These are phyloP conservation scores for Acrossocheilus fasciatus DNA, from an alignment of 2,797 vertebrate species.

Conservation along the genomic window DNA sequence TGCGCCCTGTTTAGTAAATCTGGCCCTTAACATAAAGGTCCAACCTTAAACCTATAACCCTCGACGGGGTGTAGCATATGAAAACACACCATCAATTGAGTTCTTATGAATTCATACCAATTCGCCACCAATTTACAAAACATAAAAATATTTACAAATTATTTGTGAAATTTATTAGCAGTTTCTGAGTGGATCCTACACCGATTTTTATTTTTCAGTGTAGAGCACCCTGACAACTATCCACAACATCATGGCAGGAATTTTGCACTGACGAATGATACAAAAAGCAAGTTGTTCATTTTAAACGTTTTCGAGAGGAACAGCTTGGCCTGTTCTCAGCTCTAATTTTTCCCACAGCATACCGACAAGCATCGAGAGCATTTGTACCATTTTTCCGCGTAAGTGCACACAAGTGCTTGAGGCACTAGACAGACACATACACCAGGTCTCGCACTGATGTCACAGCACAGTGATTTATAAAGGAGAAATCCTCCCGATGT, in stretches of 20 bases:
- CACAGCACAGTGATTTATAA: constrained; percentile 21
- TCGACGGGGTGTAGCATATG: not conserved
- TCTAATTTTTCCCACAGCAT: not conserved
- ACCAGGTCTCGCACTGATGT: constrained; percentile 12
- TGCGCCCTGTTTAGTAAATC: not conserved
- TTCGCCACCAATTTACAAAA: not conserved
- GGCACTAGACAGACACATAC: constrained; percentile 16
- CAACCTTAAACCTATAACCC: not conserved
- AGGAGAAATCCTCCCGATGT: constrained; percentile 75
- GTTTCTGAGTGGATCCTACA: not conserved
- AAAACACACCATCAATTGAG: not conserved
- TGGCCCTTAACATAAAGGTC: not conserved
- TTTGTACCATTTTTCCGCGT: constrained; percentile 16
- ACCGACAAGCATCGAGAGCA: constrained; percentile 16
- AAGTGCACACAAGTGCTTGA: constrained; percentile 32
- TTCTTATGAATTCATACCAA: not conserved
- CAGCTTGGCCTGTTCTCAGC: not conserved
- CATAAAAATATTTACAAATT: not conserved
- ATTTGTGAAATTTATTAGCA: not conserved
- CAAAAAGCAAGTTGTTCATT: constrained; percentile 3
- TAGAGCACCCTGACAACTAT: not conserved
- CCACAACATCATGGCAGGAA: not conserved
- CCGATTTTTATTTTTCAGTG: not conserved
- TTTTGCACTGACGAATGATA: not conserved
- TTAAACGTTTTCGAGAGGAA: not conserved